phyloP scores from a whole-genome alignment of 2,113 vertebrate species.

The Pluvianellus socialis region DNA sequence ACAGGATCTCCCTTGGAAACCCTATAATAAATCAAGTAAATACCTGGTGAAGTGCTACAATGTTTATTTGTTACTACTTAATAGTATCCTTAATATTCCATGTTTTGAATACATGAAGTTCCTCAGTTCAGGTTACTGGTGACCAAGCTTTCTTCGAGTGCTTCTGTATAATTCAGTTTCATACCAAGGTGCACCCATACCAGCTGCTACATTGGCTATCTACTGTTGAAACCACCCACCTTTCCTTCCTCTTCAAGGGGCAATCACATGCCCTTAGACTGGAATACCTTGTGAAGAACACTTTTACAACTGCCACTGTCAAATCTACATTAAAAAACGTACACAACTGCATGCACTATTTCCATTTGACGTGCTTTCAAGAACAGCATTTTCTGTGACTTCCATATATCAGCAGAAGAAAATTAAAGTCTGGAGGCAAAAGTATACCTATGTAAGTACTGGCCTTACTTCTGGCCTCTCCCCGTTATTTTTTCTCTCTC shows the following conservation, averaged over 20 bases:
- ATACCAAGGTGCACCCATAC: not conserved
- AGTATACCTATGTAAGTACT: not conserved
- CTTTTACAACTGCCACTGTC: not conserved
- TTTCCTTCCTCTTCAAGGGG: not conserved
- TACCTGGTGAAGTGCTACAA: not conserved
- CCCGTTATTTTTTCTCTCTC: not conserved
- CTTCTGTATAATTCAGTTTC: not conserved
- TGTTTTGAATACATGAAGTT: not conserved
- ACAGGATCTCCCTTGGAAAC: constrained; percentile 21
- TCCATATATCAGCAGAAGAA: not conserved
- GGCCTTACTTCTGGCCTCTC: not conserved
- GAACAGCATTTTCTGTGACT: not conserved
- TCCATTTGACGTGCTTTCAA: not conserved
- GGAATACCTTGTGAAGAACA: not conserved
- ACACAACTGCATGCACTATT: not conserved
- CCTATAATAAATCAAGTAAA: constrained; percentile 30
- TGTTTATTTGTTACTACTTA: not conserved
- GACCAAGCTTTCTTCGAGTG: not conserved
- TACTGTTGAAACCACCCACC: not conserved
- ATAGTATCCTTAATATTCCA: not conserved
- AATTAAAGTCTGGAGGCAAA: not conserved
- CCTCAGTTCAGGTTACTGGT: not conserved
- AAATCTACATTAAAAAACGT: not conserved
- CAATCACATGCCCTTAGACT: not conserved
- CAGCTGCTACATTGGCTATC: not conserved